Conservation (phyloP, 2,113 vertebrate genomes). For the Planiliza haematocheilus region DNA sequence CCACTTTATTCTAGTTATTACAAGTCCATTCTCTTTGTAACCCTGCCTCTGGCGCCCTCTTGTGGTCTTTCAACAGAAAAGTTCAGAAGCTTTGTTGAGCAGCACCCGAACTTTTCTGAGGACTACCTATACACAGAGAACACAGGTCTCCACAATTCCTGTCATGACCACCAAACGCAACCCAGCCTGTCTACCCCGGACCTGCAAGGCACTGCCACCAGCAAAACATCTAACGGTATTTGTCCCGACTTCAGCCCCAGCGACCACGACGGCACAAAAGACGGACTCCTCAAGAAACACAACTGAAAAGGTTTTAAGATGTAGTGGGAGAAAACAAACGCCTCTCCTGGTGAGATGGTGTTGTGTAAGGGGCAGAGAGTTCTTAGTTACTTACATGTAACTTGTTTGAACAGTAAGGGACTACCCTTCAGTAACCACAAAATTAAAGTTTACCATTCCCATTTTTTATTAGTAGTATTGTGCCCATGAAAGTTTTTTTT, state of each 20-base stretch:
- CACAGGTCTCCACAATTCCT: conserved; percentile 72
- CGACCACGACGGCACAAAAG: conserved; percentile 63
- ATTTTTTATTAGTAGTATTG: conserved; percentile 61
- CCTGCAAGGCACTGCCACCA: conserved; percentile 66
- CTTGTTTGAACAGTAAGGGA: conserved; percentile 58
- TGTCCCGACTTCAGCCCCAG: conserved; percentile 95
- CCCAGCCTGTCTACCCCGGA: conserved; percentile 52
- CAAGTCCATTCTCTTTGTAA: neutral
- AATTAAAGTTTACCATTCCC: conserved; percentile 67
- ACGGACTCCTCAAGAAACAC: conserved; percentile 86
- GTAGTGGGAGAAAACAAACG: conserved; percentile 21
- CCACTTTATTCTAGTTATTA: conserved; percentile 14
- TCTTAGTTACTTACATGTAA: conserved; percentile 35
- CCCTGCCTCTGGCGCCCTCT: conserved; percentile 68
- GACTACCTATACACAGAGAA: conserved; percentile 88
- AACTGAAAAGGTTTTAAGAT: conserved; percentile 77
- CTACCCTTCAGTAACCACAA: conserved; percentile 56
- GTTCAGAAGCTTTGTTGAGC: conserved; percentile 87
- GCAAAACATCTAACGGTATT: conserved; percentile 89
- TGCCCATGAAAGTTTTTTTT: conserved; percentile 49
- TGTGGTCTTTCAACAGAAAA: conserved; percentile 83
- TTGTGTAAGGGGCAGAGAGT: conserved; percentile 51
- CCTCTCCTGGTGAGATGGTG: conserved; percentile 87
- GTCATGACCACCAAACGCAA: conserved; percentile 62
- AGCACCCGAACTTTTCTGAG: conserved; percentile 89